Conservation (phyloP, 2,888 invertebrate genomes). For the Drosophila limbata region DNA sequence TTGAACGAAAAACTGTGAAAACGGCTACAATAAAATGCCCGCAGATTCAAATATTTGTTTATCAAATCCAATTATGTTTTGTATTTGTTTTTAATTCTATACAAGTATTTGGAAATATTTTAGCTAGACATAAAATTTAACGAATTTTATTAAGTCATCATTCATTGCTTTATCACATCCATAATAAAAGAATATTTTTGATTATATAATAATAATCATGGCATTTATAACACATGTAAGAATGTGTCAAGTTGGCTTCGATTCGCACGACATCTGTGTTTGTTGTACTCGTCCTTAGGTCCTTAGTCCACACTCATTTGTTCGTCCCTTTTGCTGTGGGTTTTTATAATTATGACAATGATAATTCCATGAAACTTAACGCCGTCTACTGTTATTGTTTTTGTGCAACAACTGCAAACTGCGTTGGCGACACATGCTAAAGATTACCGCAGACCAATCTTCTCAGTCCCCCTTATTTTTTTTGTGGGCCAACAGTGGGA, state of each 20-base stretch:
- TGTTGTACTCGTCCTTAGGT: background rate
- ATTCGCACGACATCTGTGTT: conserved; percentile 12
- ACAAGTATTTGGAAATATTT: too few species aligned
- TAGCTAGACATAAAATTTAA: background rate
- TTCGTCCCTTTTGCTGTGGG: conserved; percentile 31
- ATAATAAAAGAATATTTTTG: conserved; percentile 4
- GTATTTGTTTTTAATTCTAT: background rate
- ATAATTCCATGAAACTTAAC: conserved; percentile 66
- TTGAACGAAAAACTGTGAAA: background rate
- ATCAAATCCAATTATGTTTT: background rate
- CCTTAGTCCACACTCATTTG: conserved; percentile 22
- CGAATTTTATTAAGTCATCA: background rate
- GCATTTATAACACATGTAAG: conserved; percentile 1
- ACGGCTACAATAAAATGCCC: background rate
- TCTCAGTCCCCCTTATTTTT: background rate
- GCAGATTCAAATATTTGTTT: background rate
- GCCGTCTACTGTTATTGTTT: conserved; percentile 38
- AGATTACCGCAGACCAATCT: conserved; percentile 47
- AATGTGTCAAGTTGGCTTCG: conserved; percentile 10
- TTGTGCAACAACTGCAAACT: conserved; percentile 77
- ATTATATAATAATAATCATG: conserved; percentile 15
- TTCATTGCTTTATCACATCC: background rate
- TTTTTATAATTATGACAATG: conserved; percentile 78
- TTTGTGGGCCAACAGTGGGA: background rate
- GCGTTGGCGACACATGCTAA: conserved; percentile 76